Percentiles rank a stretch among this genome's conserved stretches.
phyloP scores from a whole-genome alignment of 1,140 invertebrate species.

The Potamilus streckersoni region DNA sequence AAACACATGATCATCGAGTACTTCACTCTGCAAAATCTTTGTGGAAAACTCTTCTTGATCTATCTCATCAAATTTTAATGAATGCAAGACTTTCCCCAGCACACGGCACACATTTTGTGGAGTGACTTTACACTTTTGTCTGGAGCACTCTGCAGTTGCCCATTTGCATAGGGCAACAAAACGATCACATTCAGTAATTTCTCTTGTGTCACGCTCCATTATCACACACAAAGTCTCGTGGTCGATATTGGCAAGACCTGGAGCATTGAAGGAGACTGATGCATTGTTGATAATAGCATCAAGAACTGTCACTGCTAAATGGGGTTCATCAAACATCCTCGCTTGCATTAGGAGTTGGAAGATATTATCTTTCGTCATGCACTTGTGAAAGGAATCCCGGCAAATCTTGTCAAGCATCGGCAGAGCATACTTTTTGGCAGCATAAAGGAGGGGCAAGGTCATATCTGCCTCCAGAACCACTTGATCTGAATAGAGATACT shows the following conservation, averaged over 20 bases:
- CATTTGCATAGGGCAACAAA: conserved; percentile 80
- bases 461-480: conserved; percentile 86
- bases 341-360: conserved; percentile 85
- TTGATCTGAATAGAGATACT: conserved; percentile 86
- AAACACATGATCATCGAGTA: conserved; percentile 81
- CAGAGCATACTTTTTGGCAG: conserved; percentile 89
- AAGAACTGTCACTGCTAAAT: conserved; percentile 82
- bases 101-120: conserved; percentile 80
- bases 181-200: conserved; percentile 84
- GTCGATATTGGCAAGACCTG: conserved; percentile 90
- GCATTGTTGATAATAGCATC: conserved; percentile 90
- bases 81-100: conserved; percentile 76
- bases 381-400: conserved; percentile 85
- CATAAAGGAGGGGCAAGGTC: conserved; percentile 88
- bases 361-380: conserved; percentile 85
- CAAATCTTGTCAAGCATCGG: conserved; percentile 85
- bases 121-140: conserved; percentile 76
- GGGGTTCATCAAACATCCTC: conserved; percentile 84
- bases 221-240: conserved; percentile 84
- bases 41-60: conserved; percentile 88
- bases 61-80: conserved; percentile 89
- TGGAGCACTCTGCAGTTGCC: conserved; percentile 83
- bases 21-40: conserved; percentile 78
- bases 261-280: conserved; percentile 82
- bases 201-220: conserved; percentile 85